A percentile compares a stretch with the other conserved stretches of the same genome.
Conservation (phyloP, 2,797 vertebrate species). For the Hydrophis major region DNA sequence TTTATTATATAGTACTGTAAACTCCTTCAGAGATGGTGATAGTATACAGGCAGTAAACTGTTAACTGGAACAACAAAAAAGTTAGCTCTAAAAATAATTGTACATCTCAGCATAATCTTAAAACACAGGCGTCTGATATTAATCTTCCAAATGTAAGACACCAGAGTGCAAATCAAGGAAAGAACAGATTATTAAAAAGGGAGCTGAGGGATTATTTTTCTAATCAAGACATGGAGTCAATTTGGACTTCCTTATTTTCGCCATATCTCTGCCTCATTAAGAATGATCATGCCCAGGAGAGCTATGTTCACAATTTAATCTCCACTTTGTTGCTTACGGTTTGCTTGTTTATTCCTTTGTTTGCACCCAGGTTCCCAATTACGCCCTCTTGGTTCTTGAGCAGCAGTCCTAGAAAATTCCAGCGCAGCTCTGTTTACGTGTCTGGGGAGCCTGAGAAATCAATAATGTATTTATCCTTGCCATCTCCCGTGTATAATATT, state of each 20-base stretch:
- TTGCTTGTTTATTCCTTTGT: background rate
- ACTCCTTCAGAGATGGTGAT: background rate
- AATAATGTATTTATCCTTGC: background rate
- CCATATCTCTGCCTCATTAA: conserved; percentile 19
- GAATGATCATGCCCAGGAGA: conserved; percentile 17
- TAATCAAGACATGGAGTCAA: conserved; percentile 17
- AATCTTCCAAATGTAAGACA: background rate
- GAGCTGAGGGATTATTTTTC: background rate
- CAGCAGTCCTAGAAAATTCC: background rate
- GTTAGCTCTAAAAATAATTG: background rate
- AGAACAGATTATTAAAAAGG: background rate
- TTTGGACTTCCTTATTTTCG: conserved; percentile 6
- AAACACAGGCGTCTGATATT: background rate
- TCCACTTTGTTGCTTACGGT: background rate
- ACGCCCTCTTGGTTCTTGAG: background rate
- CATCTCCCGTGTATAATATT: background rate
- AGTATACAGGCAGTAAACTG: background rate
- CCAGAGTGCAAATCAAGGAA: background rate
- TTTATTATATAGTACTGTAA: background rate
- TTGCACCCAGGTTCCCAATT: background rate
- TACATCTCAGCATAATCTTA: background rate
- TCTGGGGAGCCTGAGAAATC: background rate
- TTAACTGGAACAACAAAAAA: background rate
- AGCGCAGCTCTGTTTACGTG: background rate
- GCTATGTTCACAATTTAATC: conserved; percentile 20